Conservation (phyloP, 2,797 vertebrate species). For the Mallotus villosus region DNA sequence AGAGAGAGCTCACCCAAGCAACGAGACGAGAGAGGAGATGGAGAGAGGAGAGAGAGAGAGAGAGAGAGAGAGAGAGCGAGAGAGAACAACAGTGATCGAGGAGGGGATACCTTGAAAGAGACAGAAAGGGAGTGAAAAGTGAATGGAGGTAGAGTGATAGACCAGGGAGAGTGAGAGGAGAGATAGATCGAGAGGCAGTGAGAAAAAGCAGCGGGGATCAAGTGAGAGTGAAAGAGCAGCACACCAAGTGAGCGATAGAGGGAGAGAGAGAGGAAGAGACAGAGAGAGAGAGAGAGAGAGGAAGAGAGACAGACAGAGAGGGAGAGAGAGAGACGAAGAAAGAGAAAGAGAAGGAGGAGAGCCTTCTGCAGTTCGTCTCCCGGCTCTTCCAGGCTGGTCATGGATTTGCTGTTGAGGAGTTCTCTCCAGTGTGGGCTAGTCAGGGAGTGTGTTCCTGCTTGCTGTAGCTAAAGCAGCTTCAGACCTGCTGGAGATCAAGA, state of each 20-base stretch:
- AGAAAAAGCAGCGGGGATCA: not conserved
- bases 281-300: constrained; percentile 30
- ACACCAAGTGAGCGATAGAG: not conserved
- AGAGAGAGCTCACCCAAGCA: too few relatives aligned
- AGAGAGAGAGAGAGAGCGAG: constrained; percentile 15
- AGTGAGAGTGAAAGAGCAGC: not conserved
- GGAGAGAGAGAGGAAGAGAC: constrained; percentile 14
- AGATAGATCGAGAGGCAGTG: not conserved
- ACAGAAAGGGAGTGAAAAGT: constrained; percentile 18
- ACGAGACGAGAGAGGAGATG: constrained; percentile 48
- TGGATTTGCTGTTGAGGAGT: constrained; percentile 58
- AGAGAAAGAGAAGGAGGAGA: constrained; percentile 19
- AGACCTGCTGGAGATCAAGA: constrained; percentile 38
- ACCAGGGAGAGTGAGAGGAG: not conserved
- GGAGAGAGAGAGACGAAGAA: constrained; percentile 33
- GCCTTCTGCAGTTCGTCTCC: constrained; percentile 32
- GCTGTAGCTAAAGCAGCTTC: constrained; percentile 47
- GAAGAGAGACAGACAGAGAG: constrained; percentile 19
- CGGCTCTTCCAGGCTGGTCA: constrained; percentile 52
- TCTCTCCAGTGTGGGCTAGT: constrained; percentile 56
- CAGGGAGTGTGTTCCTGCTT: constrained; percentile 32
- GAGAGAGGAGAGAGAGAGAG: constrained; percentile 17
- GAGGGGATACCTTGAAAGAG: not conserved
- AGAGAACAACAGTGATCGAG: constrained; percentile 31
- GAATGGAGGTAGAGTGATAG: constrained; percentile 13